phyloP scores from a whole-genome alignment of 1,140 invertebrate genomes.

The Eubasilissa regina region DNA sequence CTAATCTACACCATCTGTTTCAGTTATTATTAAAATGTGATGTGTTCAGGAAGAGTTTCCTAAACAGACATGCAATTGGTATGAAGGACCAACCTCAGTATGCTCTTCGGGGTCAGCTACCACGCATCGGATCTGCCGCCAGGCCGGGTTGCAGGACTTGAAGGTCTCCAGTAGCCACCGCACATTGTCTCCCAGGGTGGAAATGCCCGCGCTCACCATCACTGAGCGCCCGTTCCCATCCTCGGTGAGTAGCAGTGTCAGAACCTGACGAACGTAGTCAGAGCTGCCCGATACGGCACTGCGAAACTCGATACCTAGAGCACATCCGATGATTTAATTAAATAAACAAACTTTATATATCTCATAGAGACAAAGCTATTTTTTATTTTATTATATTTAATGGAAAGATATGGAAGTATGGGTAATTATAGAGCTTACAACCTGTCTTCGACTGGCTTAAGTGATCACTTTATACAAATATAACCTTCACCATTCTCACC shows the following conservation, averaged over 20 bases:
- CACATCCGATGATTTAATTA: not conserved
- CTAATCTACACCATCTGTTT: no score
- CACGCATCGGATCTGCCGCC: conserved; percentile 69
- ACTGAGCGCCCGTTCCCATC: conserved; percentile 71
- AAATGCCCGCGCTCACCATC: conserved; percentile 70
- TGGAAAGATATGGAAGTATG: no score
- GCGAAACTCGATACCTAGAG: conserved; percentile 69
- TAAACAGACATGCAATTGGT: no score
- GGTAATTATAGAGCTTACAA: no score
- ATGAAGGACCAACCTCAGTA: conserved; percentile 63
- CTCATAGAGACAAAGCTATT: no score
- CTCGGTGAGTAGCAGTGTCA: conserved; percentile 68
- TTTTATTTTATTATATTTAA: no score
- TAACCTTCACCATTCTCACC: no score
- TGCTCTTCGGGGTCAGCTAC: conserved; percentile 68
- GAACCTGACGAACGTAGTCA: conserved; percentile 65
- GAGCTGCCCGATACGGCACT: conserved; percentile 63
- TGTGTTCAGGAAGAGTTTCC: no score
- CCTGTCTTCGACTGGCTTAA: no score
- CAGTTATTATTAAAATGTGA: no score
- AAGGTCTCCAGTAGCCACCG: conserved; percentile 70
- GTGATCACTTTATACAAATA: no score
- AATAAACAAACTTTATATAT: no score
- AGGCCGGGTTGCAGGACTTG: conserved; percentile 71
- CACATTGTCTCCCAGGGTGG: conserved; percentile 68